Evolutionary conservation across 2,113 vertebrate genomes (phyloP).

Genomic region (Petromus typicus): DNA sequence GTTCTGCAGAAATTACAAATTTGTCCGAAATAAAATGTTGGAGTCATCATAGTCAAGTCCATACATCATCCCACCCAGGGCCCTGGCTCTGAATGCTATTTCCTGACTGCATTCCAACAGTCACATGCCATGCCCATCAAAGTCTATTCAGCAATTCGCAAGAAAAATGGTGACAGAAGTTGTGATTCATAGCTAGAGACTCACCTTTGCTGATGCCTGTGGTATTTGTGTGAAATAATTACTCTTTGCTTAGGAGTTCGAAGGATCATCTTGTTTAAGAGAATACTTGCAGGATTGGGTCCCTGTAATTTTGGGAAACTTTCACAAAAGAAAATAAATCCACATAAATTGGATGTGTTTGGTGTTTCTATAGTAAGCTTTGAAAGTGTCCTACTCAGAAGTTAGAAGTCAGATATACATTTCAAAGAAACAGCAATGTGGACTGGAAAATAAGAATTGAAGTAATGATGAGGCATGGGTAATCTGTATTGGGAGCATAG

Average conservation of each 20-base stretch:
- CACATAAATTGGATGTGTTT: neutral
- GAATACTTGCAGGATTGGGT: neutral
- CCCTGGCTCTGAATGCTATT: neutral
- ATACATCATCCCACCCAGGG: slow-evolving; percentile 44
- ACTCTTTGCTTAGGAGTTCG: neutral
- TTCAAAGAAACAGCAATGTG: neutral
- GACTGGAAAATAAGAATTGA: neutral
- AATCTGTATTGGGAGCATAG: neutral
- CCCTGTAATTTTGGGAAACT: neutral
- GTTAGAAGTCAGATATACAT: neutral
- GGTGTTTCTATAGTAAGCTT: neutral
- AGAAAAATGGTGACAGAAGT: slow-evolving; percentile 34
- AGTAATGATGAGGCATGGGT: neutral
- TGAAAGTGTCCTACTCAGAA: neutral
- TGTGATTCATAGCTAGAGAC: slow-evolving; percentile 37
- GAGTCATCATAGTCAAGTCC: slow-evolving; percentile 9
- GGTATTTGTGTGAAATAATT: neutral
- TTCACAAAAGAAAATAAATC: neutral
- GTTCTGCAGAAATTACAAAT: slow-evolving; percentile 63
- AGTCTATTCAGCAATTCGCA: slow-evolving; percentile 47
- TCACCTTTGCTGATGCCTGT: neutral
- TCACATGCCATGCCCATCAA: slow-evolving; percentile 22
- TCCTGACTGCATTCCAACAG: slow-evolving; percentile 28
- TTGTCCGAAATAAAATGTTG: slow-evolving; percentile 48
- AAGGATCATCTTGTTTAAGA: neutral